phyloP scores from a whole-genome alignment of 2,113 vertebrate species.

The Cyanoderma ruficeps region DNA sequence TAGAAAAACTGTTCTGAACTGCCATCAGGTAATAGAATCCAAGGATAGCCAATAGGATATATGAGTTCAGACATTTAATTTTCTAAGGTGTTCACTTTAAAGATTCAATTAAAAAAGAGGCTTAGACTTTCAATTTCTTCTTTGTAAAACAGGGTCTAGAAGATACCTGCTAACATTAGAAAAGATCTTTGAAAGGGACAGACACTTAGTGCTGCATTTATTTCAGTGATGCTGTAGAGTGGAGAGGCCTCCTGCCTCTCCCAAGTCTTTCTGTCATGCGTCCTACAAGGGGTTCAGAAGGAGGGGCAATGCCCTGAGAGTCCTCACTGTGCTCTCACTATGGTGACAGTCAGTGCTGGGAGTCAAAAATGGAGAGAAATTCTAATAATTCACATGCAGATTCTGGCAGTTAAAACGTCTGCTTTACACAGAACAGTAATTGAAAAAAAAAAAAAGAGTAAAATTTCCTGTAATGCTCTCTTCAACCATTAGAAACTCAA shows the following conservation, averaged over 20 bases:
- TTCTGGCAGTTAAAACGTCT: not conserved
- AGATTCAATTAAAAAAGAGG: not conserved
- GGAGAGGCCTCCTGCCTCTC: not conserved
- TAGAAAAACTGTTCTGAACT: not conserved
- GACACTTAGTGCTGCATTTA: not conserved
- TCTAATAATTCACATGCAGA: not conserved
- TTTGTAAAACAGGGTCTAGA: not conserved
- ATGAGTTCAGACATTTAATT: not conserved
- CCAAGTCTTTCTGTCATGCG: not conserved
- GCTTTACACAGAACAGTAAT: not conserved
- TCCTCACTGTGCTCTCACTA: not conserved
- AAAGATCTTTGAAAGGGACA: not conserved
- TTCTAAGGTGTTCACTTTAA: not conserved
- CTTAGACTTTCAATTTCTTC: not conserved
- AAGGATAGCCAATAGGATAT: not conserved
- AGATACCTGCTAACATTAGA: not conserved
- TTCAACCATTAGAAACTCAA: not conserved
- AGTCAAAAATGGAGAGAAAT: not conserved
- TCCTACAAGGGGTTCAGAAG: not conserved
- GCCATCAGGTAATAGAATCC: not conserved
- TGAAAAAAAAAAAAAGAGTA: not conserved
- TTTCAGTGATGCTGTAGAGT: not conserved
- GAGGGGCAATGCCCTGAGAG: not conserved
- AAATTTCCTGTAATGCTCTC: not conserved
- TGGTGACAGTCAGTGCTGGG: not conserved